These are phyloP conservation scores for Macaca mulatta DNA, from an alignment of 2,113 vertebrate genomes.

Conservation along the genomic window DNA sequence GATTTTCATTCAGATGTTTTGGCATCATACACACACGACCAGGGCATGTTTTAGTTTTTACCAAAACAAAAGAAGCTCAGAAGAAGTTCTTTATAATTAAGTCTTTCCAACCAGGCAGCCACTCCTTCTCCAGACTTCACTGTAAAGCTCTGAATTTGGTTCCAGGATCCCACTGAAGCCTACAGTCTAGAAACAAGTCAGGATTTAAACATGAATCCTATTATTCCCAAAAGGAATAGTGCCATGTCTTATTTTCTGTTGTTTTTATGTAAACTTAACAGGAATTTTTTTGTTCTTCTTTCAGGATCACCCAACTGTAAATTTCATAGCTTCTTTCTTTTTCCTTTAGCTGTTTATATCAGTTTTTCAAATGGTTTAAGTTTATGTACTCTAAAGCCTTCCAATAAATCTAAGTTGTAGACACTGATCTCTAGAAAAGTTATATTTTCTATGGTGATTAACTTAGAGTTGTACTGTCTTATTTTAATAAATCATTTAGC, in stretches of 20 bases:
- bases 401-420: background rate
- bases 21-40: background rate
- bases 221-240: background rate
- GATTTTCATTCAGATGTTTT: background rate
- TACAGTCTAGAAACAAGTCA: background rate
- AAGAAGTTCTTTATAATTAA: constrained; percentile 28
- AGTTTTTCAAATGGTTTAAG: background rate
- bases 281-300: background rate
- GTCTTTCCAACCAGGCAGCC: background rate
- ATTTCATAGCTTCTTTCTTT: background rate
- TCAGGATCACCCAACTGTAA: background rate
- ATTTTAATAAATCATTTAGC: background rate
- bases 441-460: background rate
- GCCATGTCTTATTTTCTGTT: background rate
- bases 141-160: background rate
- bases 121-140: background rate
- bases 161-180: background rate
- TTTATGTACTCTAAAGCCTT: background rate
- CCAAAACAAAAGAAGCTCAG: background rate
- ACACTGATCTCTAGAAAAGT: background rate
- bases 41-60: background rate
- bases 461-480: background rate
- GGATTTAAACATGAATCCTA: background rate
- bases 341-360: background rate
- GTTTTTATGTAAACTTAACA: background rate